Evolutionary conservation across 2,797 vertebrate species (phyloP).

Genomic region (Orientallactaga sibirica): DNA sequence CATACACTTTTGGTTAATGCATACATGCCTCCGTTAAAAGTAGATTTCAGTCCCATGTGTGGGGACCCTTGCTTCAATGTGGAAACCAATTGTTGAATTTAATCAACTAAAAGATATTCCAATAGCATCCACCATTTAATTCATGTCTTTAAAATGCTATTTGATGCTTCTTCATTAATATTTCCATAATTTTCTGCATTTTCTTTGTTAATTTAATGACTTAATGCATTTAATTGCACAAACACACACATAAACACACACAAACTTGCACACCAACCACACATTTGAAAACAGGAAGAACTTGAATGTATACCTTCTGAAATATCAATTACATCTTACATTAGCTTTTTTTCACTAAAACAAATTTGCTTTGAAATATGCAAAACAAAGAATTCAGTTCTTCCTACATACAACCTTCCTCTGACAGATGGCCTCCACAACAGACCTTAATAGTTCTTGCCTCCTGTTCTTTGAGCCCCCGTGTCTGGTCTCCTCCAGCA

Average conservation of each 20-base stretch:
- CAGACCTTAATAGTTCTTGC: neutral
- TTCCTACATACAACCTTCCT: neutral
- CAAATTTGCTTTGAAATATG: neutral
- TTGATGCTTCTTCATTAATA: neutral
- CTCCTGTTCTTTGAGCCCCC: neutral
- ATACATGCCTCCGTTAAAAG: neutral
- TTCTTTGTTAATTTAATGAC: conserved; percentile 38
- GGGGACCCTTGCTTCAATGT: neutral
- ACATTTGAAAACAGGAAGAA: conserved; percentile 16
- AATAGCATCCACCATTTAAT: neutral
- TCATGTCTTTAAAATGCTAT: conserved; percentile 36
- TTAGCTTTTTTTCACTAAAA: neutral
- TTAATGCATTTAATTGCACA: neutral
- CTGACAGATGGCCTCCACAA: neutral
- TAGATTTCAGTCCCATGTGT: neutral
- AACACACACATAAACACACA: neutral
- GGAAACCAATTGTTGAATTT: conserved; percentile 16
- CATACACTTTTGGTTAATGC: conserved; percentile 30
- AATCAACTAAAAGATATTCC: conserved; percentile 57
- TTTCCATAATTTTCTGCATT: neutral
- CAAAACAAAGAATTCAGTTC: neutral
- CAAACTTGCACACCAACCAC: neutral
- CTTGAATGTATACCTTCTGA: neutral
- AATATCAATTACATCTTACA: neutral
- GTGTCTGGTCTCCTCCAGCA: too few species aligned